These are phyloP conservation scores for Macropodus opercularis DNA, from an alignment of 2,797 vertebrate species.

Conservation along the genomic window DNA sequence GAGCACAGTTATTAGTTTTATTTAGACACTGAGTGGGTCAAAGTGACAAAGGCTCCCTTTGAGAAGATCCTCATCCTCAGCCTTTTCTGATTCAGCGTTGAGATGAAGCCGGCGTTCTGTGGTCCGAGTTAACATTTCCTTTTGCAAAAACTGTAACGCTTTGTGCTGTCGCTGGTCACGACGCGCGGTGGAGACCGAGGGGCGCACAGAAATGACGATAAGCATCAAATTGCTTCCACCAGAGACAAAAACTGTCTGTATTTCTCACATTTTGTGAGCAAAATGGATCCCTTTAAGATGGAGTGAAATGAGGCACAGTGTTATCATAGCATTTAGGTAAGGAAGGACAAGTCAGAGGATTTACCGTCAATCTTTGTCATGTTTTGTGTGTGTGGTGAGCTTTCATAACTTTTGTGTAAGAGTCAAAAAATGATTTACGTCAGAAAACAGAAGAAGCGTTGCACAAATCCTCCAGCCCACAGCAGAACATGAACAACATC, in stretches of 20 bases:
- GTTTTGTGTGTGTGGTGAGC: slow-evolving; percentile 3
- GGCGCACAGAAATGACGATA: slow-evolving; percentile 70
- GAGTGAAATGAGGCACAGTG: slow-evolving; percentile 43
- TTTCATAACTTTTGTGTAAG: slow-evolving; percentile 21
- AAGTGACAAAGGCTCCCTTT: slow-evolving; percentile 68
- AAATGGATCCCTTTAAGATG: slow-evolving; percentile 42
- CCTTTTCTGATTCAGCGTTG: slow-evolving; percentile 71
- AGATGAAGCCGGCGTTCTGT: slow-evolving; percentile 31
- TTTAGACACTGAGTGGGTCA: slow-evolving; percentile 36
- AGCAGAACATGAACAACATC: background rate
- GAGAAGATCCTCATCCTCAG: slow-evolving; percentile 61
- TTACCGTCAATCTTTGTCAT: slow-evolving; percentile 31
- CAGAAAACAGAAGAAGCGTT: slow-evolving; percentile 15
- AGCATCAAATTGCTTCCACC: slow-evolving; percentile 69
- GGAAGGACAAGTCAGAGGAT: slow-evolving; percentile 25
- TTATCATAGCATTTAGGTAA: slow-evolving; percentile 28
- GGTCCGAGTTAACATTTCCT: slow-evolving; percentile 59
- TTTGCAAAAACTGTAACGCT: slow-evolving; percentile 47
- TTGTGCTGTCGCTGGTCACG: slow-evolving; percentile 32
- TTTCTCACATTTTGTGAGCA: slow-evolving; percentile 49
- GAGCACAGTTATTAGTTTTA: slow-evolving; percentile 55
- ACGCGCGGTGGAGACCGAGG: slow-evolving; percentile 49
- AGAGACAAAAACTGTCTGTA: slow-evolving; percentile 69
- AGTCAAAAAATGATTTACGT: slow-evolving; percentile 21
- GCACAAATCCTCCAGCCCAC: background rate